Conservation (phyloP, 2,797 vertebrate genomes). For the Chromis chromis region DNA sequence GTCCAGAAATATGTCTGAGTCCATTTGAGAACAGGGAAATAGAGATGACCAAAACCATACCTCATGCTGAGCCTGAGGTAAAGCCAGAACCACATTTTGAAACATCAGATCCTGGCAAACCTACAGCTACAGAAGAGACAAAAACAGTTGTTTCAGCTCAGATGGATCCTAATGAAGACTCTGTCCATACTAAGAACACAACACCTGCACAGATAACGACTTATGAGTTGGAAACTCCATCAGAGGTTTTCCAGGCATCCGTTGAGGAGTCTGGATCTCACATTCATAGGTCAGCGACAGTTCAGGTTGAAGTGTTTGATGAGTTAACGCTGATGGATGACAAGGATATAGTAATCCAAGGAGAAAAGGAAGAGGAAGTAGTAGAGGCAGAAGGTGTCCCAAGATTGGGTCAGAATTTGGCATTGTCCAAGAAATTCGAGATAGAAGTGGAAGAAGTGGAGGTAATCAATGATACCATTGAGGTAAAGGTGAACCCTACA, state of each 20-base stretch:
- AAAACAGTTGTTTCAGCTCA: neutral
- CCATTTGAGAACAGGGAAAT: conserved; percentile 1
- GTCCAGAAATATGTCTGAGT: conserved; percentile 1
- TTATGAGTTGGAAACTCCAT: neutral
- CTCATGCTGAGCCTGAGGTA: conserved; percentile 10
- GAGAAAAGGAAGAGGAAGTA: too few species aligned
- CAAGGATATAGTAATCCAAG: neutral
- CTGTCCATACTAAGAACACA: neutral
- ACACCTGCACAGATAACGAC: neutral
- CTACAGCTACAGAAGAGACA: neutral
- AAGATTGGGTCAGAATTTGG: neutral
- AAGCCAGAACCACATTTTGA: neutral
- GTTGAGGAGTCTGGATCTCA: neutral
- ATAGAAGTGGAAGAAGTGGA: conserved; percentile 1
- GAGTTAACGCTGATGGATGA: neutral
- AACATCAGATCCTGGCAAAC: neutral
- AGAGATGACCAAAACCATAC: neutral
- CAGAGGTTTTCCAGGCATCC: neutral
- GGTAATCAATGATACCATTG: neutral
- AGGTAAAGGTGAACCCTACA: neutral
- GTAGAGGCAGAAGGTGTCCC: neutral
- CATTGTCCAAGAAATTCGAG: neutral
- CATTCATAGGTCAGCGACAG: neutral
- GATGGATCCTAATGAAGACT: neutral
- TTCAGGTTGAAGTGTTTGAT: neutral